phyloP scores from a whole-genome alignment of 92 coral and sea anemone species.

The Zoanthus solanderi region DNA sequence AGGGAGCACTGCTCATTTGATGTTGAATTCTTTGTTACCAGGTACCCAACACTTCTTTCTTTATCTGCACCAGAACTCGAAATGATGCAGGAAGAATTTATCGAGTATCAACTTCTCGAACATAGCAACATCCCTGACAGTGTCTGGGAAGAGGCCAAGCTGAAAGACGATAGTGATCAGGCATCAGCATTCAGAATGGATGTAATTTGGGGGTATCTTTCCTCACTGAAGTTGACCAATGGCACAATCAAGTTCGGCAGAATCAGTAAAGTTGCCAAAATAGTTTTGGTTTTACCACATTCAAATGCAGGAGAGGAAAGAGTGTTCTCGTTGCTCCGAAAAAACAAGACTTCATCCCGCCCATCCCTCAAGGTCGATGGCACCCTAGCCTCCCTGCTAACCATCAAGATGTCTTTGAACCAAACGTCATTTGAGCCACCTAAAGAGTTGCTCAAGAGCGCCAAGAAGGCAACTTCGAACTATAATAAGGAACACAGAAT shows the following conservation, averaged over 20 bases:
- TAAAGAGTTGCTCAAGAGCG: constrained; percentile 13
- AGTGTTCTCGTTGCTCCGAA: neutral
- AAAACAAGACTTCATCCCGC: constrained; percentile 1
- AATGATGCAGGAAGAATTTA: constrained; percentile 38
- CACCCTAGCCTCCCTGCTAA: constrained; percentile 20
- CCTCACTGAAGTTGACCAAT: neutral
- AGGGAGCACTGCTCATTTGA: constrained; percentile 53
- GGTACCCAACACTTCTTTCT: constrained; percentile 47
- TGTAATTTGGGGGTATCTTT: constrained; percentile 34
- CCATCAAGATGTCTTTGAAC: constrained; percentile 10
- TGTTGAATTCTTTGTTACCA: constrained; percentile 56
- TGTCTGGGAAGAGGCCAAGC: constrained; percentile 1
- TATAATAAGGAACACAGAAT: constrained; percentile 17
- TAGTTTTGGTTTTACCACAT: neutral
- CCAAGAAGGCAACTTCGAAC: constrained; percentile 25
- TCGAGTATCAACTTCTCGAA: constrained; percentile 35
- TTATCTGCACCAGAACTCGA: constrained; percentile 3
- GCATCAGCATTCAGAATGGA: constrained; percentile 27
- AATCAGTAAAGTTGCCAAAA: constrained; percentile 30
- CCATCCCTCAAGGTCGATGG: constrained; percentile 8
- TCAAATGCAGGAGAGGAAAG: too few species aligned
- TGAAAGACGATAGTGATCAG: constrained; percentile 9
- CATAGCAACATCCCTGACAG: constrained; percentile 12
- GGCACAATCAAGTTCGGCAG: constrained; percentile 30
- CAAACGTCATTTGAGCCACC: constrained; percentile 39